Percentiles rank a stretch among this genome's conserved stretches.
phyloP scores from a whole-genome alignment of 2,888 invertebrate species.

The Prosopocoilus inquinatus region DNA sequence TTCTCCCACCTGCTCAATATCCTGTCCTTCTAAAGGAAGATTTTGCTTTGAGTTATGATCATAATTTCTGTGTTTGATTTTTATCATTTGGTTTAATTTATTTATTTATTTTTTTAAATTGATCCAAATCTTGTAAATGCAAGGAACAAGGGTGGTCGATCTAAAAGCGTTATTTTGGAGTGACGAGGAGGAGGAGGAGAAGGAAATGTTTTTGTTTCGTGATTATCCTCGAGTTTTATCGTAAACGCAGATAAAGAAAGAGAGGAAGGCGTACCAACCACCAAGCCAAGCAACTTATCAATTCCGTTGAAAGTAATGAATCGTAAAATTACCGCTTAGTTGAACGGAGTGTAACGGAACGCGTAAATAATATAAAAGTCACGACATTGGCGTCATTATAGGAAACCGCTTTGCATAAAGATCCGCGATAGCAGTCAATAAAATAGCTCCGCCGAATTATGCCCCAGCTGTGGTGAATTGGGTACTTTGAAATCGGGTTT shows the following conservation, averaged over 20 bases:
- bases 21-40: too few relatives aligned
- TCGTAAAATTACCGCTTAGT: slow-evolving; percentile 51
- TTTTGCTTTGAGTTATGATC: too few relatives aligned
- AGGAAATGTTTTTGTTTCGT: too few relatives aligned
- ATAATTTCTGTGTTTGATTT: too few relatives aligned
- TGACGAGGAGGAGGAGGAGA: too few relatives aligned
- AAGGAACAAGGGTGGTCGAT: too few relatives aligned
- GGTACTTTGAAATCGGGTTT: slow-evolving; percentile 40
- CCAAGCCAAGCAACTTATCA: slow-evolving; percentile 43
- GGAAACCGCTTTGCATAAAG: slow-evolving; percentile 52
- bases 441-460: slow-evolving; percentile 35
- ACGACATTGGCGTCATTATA: slow-evolving; percentile 48
- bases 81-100: too few relatives aligned
- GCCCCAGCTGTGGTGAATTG: slow-evolving; percentile 41
- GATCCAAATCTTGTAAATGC: too few relatives aligned
- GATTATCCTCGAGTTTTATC: too few relatives aligned
- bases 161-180: too few relatives aligned
- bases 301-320: slow-evolving; percentile 50
- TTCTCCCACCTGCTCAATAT: too few relatives aligned
- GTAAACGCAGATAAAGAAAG: slow-evolving; percentile 11
- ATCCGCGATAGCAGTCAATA: slow-evolving; percentile 46
- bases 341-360: slow-evolving; percentile 39
- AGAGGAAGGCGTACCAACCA: slow-evolving; percentile 31
- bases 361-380: slow-evolving; percentile 51
- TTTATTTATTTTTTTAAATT: too few relatives aligned